A percentile compares a stretch with the other conserved stretches of the same genome.
Conservation (phyloP, 2,797 vertebrate species). For the Etheostoma nigrum region DNA sequence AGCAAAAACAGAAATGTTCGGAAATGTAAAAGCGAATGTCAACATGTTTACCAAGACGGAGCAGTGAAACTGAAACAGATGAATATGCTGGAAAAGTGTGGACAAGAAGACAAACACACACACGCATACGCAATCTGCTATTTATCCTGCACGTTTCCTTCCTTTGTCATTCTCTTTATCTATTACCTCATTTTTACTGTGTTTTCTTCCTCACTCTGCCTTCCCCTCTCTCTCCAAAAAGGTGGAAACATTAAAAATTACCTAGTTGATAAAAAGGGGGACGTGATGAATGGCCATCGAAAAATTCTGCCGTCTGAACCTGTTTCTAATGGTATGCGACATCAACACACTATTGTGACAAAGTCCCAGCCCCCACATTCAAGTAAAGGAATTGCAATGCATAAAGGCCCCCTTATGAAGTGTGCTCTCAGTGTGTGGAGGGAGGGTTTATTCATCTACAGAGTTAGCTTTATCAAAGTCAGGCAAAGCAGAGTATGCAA, state of each 20-base stretch:
- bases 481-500: constrained; percentile 63
- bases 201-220: background rate
- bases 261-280: constrained; percentile 41
- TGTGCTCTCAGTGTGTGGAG: constrained; percentile 34
- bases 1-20: constrained; percentile 16
- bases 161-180: constrained; percentile 29
- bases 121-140: background rate
- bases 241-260: constrained; percentile 50
- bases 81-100: background rate
- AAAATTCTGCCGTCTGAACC: constrained; percentile 51
- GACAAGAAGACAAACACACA: background rate
- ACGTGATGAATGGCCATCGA: constrained; percentile 55
- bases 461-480: constrained; percentile 74
- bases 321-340: constrained; percentile 53
- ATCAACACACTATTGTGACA: constrained; percentile 59
- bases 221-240: background rate
- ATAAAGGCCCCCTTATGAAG: constrained; percentile 57
- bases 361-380: constrained; percentile 23
- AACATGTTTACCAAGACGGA: constrained; percentile 36
- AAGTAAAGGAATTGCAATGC: constrained; percentile 31
- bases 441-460: constrained; percentile 61
- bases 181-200: background rate
- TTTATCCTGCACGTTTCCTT: background rate
- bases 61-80: constrained; percentile 24
- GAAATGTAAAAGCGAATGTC: constrained; percentile 23